Evolutionary conservation across 2,888 invertebrate species (phyloP), one percentile per base, ranked within the genome.

Genomic region (Limenitis camilla): DNA sequence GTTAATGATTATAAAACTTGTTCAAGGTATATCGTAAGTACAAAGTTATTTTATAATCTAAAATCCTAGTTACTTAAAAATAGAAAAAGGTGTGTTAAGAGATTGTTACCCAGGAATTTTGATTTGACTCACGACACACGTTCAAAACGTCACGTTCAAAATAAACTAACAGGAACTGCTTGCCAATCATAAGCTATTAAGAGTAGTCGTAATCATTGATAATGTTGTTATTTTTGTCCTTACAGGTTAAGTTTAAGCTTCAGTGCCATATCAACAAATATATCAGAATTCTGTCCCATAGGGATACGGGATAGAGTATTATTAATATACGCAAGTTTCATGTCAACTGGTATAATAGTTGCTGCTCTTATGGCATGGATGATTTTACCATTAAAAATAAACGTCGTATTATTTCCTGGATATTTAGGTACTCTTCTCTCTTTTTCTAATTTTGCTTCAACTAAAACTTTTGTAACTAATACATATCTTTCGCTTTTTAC

Each of bases 201-300:
- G n/a, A n/a, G n/a, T n/a, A n/a, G n/a, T n/a, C n/a, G n/a, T n/a
- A n/a, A n/a, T n/a, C n/a, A n/a, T n/a, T n/a, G n/a, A n/a, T n/a
- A n/a, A 46, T 10, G 9, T 45, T 52, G 33, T 52, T 53, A 44
- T 41, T 10, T 70, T 19, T 19, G 19, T 19, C 19, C 19, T 2
- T 70, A 31, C 64, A 78, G 78, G 46, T 62, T 74, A 54, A 72
- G 74, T 53, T 57, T 75, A 29, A 62, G 63, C n/a, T 72, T 69
- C 46, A 64, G 69, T n/a, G 69, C 72, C 1, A 67, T 72, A 46
- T 56, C 69, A 0, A 63, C 72, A 6, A 71, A 76, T 68, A 52
- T 76, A 4, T 64, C 74, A 6, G 78, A 78, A 49, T 65, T 72
- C 31, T 67, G 69, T 1, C 72, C 71, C 52, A 68, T 68, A 40